These are phyloP conservation scores for Zaprionus capensis DNA, from an alignment of 1,140 invertebrate species.

Conservation along the genomic window DNA sequence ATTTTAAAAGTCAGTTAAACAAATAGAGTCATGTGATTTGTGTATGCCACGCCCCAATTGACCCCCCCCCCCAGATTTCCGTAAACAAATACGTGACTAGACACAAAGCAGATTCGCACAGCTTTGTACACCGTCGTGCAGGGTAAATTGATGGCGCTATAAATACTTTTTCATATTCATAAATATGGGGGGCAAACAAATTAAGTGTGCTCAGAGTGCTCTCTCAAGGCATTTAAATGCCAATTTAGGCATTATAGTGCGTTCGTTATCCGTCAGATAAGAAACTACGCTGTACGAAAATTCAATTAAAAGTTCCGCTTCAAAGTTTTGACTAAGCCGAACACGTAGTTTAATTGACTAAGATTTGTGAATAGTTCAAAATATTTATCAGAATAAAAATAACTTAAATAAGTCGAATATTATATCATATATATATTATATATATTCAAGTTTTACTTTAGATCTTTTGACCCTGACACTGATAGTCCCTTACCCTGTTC, in stretches of 20 bases:
- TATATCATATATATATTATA: background rate
- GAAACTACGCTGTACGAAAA: constrained; percentile 35
- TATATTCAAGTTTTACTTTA: constrained; percentile 14
- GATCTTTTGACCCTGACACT: constrained; percentile 41
- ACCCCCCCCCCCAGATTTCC: constrained; percentile 3
- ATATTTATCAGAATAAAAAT: background rate
- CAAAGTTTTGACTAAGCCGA: constrained; percentile 39
- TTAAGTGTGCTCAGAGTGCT: constrained; percentile 35
- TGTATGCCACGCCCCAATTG: background rate
- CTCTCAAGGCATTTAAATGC: constrained; percentile 37
- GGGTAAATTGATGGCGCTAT: constrained; percentile 55
- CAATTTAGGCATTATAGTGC: constrained; percentile 50
- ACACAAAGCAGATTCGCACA: background rate
- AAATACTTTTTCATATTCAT: constrained; percentile 41
- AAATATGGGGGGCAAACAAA: constrained; percentile 33
- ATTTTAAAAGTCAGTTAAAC: background rate
- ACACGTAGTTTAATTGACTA: constrained; percentile 42
- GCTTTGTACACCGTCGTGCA: background rate
- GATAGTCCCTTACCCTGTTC: constrained; percentile 20
- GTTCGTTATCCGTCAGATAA: constrained; percentile 55
- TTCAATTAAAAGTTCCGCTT: constrained; percentile 77
- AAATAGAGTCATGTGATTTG: constrained; percentile 19
- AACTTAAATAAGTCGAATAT: background rate
- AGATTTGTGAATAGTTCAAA: background rate
- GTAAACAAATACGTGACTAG: constrained; percentile 42